Evolutionary conservation across 2,797 vertebrate genomes (phyloP).

Genomic region (Schizopygopsis pylzovi): DNA sequence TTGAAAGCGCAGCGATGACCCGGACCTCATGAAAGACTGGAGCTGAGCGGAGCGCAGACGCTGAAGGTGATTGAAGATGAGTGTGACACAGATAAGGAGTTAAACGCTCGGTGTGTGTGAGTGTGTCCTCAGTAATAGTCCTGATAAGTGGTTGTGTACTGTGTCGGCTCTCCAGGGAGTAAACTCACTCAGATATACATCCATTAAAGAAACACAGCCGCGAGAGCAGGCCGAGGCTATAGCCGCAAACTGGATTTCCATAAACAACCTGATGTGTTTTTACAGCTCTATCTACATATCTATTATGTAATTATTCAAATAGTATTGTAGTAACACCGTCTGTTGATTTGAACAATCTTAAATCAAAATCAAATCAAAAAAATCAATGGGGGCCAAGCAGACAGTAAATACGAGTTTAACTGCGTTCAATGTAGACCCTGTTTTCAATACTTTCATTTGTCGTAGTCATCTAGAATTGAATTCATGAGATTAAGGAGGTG

Average conservation of each 20-base stretch:
- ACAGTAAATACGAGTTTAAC: not conserved
- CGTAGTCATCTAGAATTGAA: not conserved
- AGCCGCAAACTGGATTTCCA: constrained; percentile 54
- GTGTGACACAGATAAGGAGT: constrained; percentile 43
- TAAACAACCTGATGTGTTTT: constrained; percentile 48
- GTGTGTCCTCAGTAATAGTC: constrained; percentile 40
- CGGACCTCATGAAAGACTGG: constrained; percentile 51
- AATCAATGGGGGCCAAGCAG: too few species aligned
- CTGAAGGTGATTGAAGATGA: constrained; percentile 46
- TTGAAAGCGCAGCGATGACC: constrained; percentile 42
- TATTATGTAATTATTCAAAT: not conserved
- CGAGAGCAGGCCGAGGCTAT: constrained; percentile 28
- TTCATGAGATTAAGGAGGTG: not conserved
- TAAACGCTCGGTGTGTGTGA: constrained; percentile 13
- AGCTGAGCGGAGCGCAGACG: constrained; percentile 39
- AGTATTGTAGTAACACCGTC: not conserved
- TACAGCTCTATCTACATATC: not conserved
- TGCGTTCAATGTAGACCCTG: not conserved
- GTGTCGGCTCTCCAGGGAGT: constrained; percentile 51
- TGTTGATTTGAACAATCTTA: not conserved
- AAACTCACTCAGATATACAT: constrained; percentile 56
- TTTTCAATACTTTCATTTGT: not conserved
- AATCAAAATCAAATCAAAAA: not conserved
- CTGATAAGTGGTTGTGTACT: constrained; percentile 58
- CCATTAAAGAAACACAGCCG: constrained; percentile 48